Percentiles rank a stretch among this genome's conserved stretches.
These are phyloP conservation scores for Luperina nickerlii DNA, from an alignment of 2,888 invertebrate species.

Conservation along the genomic window DNA sequence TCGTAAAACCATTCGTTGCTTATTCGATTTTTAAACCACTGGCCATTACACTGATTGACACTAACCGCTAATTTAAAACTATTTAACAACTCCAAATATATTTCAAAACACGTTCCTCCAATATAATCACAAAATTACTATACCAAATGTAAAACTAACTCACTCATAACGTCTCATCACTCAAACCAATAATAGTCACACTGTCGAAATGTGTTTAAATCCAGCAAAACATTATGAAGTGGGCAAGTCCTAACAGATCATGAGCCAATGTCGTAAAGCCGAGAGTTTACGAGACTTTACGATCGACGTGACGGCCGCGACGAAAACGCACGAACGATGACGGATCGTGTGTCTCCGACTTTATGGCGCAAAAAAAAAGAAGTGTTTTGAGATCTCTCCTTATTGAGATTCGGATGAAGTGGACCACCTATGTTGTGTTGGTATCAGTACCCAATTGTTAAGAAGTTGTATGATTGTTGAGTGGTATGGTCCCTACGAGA, in stretches of 20 bases:
- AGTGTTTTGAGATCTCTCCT: slow-evolving; percentile 48
- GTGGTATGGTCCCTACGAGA: not conserved
- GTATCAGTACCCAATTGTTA: slow-evolving; percentile 14
- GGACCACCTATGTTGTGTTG: slow-evolving; percentile 67
- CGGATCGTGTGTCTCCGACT: slow-evolving; percentile 72
- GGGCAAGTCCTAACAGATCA: slow-evolving; percentile 68
- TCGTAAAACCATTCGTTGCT: not conserved
- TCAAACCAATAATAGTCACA: slow-evolving; percentile 63
- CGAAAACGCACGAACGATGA: slow-evolving; percentile 71
- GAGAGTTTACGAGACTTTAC: slow-evolving; percentile 76
- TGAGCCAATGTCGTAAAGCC: slow-evolving; percentile 75
- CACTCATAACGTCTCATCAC: slow-evolving; percentile 60
- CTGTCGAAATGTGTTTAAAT: slow-evolving; percentile 69
- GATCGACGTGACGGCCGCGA: slow-evolving; percentile 73
- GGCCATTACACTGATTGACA: not conserved
- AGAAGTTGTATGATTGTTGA: slow-evolving; percentile 4
- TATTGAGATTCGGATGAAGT: slow-evolving; percentile 61
- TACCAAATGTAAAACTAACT: slow-evolving; percentile 46
- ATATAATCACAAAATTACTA: slow-evolving; percentile 37
- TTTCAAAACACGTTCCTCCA: slow-evolving; percentile 30
- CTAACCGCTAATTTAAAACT: slow-evolving; percentile 6
- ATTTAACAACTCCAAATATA: slow-evolving; percentile 12
- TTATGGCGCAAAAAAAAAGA: slow-evolving; percentile 69
- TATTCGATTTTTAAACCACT: not conserved
- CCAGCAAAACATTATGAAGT: slow-evolving; percentile 66